Evolutionary conservation across 1,140 invertebrate genomes (phyloP).

Genomic region (Drosophila azteca): DNA sequence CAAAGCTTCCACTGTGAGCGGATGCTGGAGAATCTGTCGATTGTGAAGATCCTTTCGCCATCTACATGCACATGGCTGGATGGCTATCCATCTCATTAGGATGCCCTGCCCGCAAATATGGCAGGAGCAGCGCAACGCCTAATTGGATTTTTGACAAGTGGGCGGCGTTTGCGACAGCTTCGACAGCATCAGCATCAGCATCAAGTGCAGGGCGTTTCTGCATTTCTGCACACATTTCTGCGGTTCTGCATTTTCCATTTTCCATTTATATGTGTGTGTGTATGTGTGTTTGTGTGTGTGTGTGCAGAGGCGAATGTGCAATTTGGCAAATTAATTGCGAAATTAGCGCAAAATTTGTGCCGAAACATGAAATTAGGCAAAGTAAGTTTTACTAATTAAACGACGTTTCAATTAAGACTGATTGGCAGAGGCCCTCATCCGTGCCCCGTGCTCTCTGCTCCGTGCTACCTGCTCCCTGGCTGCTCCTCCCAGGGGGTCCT

Average conservation of each 20-base stretch:
- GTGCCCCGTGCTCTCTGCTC: neutral
- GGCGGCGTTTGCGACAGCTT: constrained; percentile 38
- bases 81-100: constrained; percentile 39
- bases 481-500: neutral
- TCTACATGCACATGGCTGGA: too few relatives aligned
- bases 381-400: constrained; percentile 70
- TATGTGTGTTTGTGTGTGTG: too few relatives aligned
- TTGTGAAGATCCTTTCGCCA: too few relatives aligned
- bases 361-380: constrained; percentile 43
- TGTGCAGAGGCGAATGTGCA: constrained; percentile 33
- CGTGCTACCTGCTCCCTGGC: too few relatives aligned
- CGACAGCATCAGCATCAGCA: constrained; percentile 7
- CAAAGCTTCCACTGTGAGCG: too few relatives aligned
- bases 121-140: constrained; percentile 46
- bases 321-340: constrained; percentile 66
- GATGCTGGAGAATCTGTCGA: too few relatives aligned
- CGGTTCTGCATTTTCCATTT: too few relatives aligned
- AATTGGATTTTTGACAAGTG: constrained; percentile 74
- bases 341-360: constrained; percentile 50
- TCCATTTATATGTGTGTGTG: too few relatives aligned
- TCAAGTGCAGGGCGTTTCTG: neutral
- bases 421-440: constrained; percentile 32
- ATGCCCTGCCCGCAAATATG: constrained; percentile 19
- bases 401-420: constrained; percentile 57
- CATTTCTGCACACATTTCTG: too few relatives aligned